A percentile compares a stretch with the other conserved stretches of the same genome.
phyloP scores from a whole-genome alignment of 1,140 invertebrate genomes.

The Orchesella cincta region DNA sequence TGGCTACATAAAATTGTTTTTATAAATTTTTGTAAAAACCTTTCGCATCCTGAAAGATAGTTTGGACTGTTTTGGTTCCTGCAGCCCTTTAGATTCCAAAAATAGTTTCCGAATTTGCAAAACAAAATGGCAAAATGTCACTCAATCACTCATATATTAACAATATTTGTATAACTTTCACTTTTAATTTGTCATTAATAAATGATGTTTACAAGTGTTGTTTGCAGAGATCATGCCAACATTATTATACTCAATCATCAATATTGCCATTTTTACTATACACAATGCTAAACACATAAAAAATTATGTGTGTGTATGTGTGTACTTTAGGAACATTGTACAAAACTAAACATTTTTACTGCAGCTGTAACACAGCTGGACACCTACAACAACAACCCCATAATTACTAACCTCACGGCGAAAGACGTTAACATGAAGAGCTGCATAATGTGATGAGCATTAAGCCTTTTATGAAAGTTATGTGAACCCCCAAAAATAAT shows the following conservation, averaged over 20 bases:
- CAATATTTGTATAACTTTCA: neutral
- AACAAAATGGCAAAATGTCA: neutral
- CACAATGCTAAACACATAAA: neutral
- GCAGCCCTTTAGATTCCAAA: too few species aligned
- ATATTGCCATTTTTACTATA: too few species aligned
- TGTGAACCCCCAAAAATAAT: neutral
- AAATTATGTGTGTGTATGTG: neutral
- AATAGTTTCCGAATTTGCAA: neutral
- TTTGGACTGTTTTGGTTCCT: too few species aligned
- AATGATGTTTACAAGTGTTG: neutral
- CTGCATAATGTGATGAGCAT: neutral
- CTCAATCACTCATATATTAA: neutral
- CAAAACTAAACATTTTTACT: neutral
- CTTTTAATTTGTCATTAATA: neutral
- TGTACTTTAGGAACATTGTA: neutral
- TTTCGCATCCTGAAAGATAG: too few species aligned
- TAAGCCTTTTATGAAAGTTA: neutral
- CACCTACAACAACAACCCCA: neutral
- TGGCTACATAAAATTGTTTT: too few species aligned
- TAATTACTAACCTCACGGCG: constrained; percentile 7
- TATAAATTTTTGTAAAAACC: too few species aligned
- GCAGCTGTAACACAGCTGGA: constrained; percentile 17
- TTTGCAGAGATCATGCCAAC: neutral
- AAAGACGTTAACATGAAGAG: neutral
- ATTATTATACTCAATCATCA: too few species aligned